Evolutionary conservation across 2,113 vertebrate species (phyloP), one percentile per base, ranked within the genome.

Genomic region (Oxygymnocypris stewartii): DNA sequence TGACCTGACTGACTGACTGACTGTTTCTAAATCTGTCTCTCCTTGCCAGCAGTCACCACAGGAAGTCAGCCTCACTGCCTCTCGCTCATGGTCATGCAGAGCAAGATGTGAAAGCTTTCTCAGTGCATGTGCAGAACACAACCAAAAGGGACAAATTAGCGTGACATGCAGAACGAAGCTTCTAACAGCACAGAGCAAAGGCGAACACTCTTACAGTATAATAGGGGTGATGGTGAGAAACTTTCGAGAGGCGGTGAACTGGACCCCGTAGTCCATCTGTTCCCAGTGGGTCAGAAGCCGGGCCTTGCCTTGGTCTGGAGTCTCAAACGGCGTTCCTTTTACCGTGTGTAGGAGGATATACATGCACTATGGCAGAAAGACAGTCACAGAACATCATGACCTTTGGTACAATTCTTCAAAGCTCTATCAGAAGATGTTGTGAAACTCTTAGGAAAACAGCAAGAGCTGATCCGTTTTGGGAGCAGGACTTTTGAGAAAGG

Each of bases 221-320:
- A 99, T 98, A 49, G 97, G 98, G 9, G 96, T 99, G 95, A 99
- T 98, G 93, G 97, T 99, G 93, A 99, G 94, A 93, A 99, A 99
- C 94, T 99, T 99, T 91, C 97, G 96, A 0, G 98, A 99, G 0
- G 98, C 97, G 0, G 98, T 99, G 87, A 98, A 99, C 95, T 99
- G 98, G 3, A 99, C 96, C 0, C 98, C 97, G 0, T 99, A 98
- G 92, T 99, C 98, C 97, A 99, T 98, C 95, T 99, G 97, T 93
- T 99, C 98, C 98, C 98, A 99, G 94, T 99, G 96, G 0, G 98
- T 99, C 0, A 99, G 96, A 88, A 98, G 93, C 89, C 98, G 95
- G 0, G 97, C 97, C 89, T 98, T 98, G 86, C 98, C 97, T 92
- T 99, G 98, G 89, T 99, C 98, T 0, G 97, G 97, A 0, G 98